Evolutionary conservation across 2,113 vertebrate species (phyloP).

Genomic region (Xenopus laevis): DNA sequence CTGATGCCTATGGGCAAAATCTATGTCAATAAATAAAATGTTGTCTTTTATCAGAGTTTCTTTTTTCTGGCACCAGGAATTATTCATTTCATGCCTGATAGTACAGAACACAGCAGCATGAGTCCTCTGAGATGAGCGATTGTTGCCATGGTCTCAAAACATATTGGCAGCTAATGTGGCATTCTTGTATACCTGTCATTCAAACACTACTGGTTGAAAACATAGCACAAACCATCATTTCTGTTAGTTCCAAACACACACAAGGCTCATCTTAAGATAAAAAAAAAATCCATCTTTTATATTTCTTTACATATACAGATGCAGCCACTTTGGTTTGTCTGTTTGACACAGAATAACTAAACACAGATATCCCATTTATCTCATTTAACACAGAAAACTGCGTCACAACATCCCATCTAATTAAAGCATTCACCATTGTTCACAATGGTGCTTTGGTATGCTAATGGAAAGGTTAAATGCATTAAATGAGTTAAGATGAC

Average conservation of each 20-base stretch:
- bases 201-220: conserved; percentile 60
- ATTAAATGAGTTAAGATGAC: no score
- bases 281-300: not conserved
- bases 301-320: not conserved
- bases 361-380: no score
- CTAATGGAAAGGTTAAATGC: no score
- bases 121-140: conserved; percentile 75
- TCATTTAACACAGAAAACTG: no score
- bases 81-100: conserved; percentile 80
- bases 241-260: not conserved
- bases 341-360: no score
- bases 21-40: conserved; percentile 66
- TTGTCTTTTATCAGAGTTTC: conserved; percentile 65
- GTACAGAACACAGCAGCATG: conserved; percentile 59
- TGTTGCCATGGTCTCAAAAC: conserved; percentile 75
- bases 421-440: no score
- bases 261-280: not conserved
- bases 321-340: no score
- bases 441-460: no score
- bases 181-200: conserved; percentile 79
- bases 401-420: no score
- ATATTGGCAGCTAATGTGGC: conserved; percentile 73
- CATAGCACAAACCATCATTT: conserved; percentile 45
- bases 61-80: conserved; percentile 75
- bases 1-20: conserved; percentile 60